Percentiles rank a stretch among this genome's conserved stretches.
phyloP scores from a whole-genome alignment of 1,140 invertebrate genomes.

The Drosophila azteca region DNA sequence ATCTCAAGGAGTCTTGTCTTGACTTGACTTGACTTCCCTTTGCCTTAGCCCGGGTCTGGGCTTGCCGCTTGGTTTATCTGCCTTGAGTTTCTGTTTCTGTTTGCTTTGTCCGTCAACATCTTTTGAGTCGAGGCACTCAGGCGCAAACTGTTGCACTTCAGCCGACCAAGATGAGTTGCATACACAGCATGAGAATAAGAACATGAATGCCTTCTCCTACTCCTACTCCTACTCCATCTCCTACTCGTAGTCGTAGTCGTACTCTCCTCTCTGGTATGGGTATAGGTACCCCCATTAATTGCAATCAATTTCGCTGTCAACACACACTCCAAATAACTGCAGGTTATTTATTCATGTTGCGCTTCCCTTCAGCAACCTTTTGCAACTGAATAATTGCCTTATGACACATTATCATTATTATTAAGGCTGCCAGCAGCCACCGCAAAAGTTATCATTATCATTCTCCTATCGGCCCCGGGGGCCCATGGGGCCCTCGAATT shows the following conservation, averaged over 20 bases:
- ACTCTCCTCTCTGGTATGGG: not conserved
- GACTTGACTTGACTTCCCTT: constrained; percentile 21
- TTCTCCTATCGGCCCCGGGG: constrained; percentile 47
- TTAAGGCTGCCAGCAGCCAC: constrained; percentile 44
- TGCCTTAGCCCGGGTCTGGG: constrained; percentile 2
- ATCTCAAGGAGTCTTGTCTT: constrained; percentile 53
- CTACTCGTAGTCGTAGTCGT: too few relatives aligned
- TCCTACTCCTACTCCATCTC: not conserved
- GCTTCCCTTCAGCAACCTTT: constrained; percentile 53
- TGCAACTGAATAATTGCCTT: constrained; percentile 82
- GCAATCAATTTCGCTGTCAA: constrained; percentile 82
- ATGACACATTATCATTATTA: constrained; percentile 83
- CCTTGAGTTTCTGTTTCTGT: constrained; percentile 34
- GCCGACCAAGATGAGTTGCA: not conserved
- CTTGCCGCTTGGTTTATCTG: constrained; percentile 8
- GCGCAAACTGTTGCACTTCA: constrained; percentile 67
- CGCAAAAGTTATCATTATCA: constrained; percentile 57
- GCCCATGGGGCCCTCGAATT: constrained; percentile 46
- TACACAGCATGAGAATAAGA: constrained; percentile 1
- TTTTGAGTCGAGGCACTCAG: constrained; percentile 64
- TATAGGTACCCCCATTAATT: constrained; percentile 59
- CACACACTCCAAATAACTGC: constrained; percentile 80
- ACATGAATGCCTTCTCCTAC: not conserved
- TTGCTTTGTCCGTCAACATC: constrained; percentile 70
- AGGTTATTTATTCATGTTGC: constrained; percentile 76